Percentiles rank a stretch among this genome's conserved stretches.
Evolutionary conservation across 1,140 invertebrate genomes (phyloP).

Genomic region (Gonioctena quinquepunctata): DNA sequence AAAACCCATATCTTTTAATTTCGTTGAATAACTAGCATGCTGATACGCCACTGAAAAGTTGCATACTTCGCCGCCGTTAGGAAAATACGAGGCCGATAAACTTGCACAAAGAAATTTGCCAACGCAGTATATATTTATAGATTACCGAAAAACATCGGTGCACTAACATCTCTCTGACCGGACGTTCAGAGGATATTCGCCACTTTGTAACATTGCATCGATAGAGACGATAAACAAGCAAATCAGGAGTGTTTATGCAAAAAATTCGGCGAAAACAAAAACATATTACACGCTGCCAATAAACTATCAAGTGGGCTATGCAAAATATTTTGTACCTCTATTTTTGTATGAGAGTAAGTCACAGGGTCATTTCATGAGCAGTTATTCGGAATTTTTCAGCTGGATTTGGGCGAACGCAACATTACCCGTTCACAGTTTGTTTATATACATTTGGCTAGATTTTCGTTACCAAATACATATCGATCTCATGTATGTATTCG

Average conservation of each 20-base stretch:
- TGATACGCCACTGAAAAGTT: conserved; percentile 9
- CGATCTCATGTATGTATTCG: too few relatives aligned
- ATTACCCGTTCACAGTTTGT: too few relatives aligned
- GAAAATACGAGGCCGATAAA: conserved; percentile 26
- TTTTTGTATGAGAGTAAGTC: not conserved
- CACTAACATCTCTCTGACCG: conserved; percentile 10
- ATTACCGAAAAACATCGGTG: conserved; percentile 20
- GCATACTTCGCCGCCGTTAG: conserved; percentile 3
- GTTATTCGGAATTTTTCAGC: not conserved
- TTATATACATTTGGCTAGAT: too few relatives aligned
- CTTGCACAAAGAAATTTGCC: conserved; percentile 27
- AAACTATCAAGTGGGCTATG: not conserved
- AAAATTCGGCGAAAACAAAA: conserved; percentile 3
- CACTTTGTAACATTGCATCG: conserved; percentile 3
- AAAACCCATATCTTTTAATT: too few relatives aligned
- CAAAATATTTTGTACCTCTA: conserved; percentile 9
- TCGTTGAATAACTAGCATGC: too few relatives aligned
- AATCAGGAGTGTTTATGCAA: not conserved
- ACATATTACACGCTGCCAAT: not conserved
- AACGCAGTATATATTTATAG: conserved; percentile 25
- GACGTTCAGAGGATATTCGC: conserved; percentile 6
- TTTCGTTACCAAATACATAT: too few relatives aligned
- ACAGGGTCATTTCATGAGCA: not conserved
- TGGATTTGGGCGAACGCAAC: too few relatives aligned
- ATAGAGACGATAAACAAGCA: not conserved